phyloP scores from a whole-genome alignment of 2,113 vertebrate species.

The Prinia subflava region DNA sequence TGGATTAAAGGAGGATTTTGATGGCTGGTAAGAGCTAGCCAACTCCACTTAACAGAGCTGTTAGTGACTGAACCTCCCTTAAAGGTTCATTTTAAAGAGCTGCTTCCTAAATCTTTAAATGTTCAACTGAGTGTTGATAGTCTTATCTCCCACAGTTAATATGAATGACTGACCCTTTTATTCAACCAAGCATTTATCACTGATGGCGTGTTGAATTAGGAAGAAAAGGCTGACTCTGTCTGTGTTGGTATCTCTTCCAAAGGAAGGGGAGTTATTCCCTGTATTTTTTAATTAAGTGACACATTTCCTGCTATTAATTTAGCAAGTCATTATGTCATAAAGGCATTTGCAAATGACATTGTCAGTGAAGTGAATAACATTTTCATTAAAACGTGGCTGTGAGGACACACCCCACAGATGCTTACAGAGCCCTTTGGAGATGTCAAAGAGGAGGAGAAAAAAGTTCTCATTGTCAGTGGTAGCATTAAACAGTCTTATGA shows the following conservation, averaged over 20 bases:
- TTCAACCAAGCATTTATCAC: background rate
- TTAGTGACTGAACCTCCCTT: background rate
- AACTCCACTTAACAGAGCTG: background rate
- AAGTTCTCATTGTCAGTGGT: background rate
- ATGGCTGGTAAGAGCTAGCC: background rate
- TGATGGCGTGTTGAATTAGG: background rate
- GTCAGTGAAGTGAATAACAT: background rate
- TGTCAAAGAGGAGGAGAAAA: background rate
- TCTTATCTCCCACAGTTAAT: conserved; percentile 19
- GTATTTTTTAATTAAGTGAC: background rate
- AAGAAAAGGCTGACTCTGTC: background rate
- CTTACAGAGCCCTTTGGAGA: background rate
- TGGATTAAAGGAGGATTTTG: background rate
- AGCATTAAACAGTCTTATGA: background rate
- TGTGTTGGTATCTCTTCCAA: background rate
- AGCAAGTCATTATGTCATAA: background rate
- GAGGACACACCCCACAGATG: background rate
- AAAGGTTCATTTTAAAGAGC: background rate
- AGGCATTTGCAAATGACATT: conserved; percentile 23
- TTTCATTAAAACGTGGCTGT: background rate
- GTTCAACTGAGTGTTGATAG: background rate
- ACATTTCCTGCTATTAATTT: background rate
- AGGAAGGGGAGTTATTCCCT: background rate
- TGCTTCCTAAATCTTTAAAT: background rate
- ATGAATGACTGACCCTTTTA: conserved; percentile 1